phyloP scores from a whole-genome alignment of 1,140 invertebrate genomes.

The Nasonia longicornis region DNA sequence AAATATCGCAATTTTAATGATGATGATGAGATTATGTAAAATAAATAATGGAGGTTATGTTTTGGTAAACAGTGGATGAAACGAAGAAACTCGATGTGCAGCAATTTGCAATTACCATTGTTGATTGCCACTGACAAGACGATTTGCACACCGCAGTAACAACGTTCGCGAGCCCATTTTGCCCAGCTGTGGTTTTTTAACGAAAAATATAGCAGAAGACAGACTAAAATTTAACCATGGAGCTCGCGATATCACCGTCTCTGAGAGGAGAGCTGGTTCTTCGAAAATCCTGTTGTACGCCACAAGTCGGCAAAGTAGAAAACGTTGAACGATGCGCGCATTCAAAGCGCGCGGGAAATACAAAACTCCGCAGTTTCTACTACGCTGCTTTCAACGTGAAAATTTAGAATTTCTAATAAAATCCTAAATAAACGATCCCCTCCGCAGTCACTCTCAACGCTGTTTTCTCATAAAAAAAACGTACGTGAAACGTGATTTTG shows the following conservation, averaged over 20 bases:
- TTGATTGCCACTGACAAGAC: slow-evolving; percentile 10
- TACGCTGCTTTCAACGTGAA: neutral
- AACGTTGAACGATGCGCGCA: neutral
- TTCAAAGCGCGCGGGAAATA: neutral
- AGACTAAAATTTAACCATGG: slow-evolving; percentile 31
- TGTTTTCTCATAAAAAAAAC: too few relatives aligned
- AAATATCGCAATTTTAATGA: neutral
- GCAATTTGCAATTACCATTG: slow-evolving; percentile 27
- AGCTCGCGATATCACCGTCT: neutral
- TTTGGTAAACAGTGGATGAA: slow-evolving; percentile 21
- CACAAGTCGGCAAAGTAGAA: neutral
- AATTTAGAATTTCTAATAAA: too few relatives aligned
- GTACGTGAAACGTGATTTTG: too few relatives aligned
- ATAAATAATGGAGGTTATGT: slow-evolving; percentile 23
- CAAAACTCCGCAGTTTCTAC: neutral
- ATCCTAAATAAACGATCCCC: too few relatives aligned
- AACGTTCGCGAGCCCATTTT: slow-evolving; percentile 36
- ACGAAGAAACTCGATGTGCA: neutral
- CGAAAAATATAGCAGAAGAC: slow-evolving; percentile 30
- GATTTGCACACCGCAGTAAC: slow-evolving; percentile 23
- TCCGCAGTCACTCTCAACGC: too few relatives aligned
- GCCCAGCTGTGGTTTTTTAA: neutral
- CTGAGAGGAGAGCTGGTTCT: neutral
- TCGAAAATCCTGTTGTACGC: neutral
- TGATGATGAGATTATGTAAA: slow-evolving; percentile 37